Conservation (phyloP, 2,797 vertebrate species). For the Artibeus jamaicensis region DNA sequence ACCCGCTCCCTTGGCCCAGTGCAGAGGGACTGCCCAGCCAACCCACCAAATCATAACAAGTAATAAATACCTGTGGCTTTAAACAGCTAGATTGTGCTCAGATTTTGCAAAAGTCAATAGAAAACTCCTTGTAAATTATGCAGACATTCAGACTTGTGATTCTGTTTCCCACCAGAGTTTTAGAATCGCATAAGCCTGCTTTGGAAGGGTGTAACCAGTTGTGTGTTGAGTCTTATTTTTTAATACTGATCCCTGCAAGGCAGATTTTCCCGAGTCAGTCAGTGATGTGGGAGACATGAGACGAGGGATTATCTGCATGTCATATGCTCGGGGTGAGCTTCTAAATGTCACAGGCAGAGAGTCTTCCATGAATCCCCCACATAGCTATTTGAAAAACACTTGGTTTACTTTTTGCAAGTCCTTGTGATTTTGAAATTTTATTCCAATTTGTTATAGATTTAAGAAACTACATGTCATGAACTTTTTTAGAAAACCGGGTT, state of each 20-base stretch:
- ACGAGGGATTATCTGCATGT: not conserved
- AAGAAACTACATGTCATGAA: not conserved
- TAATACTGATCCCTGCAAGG: not conserved
- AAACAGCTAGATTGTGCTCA: not conserved
- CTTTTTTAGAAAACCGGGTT: not conserved
- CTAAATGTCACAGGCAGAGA: not conserved
- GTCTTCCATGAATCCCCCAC: not conserved
- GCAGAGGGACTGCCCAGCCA: not conserved
- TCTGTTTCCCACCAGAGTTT: not conserved
- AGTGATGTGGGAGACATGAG: not conserved
- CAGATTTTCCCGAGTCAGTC: not conserved
- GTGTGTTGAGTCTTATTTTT: not conserved
- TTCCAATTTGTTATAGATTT: not conserved
- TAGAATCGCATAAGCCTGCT: not conserved
- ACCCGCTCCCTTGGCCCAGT: not conserved
- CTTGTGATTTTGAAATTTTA: not conserved
- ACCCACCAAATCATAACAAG: not conserved
- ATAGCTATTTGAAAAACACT: not conserved
- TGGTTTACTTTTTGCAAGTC: not conserved
- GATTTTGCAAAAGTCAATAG: not conserved
- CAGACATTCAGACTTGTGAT: not conserved
- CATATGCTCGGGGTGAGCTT: not conserved
- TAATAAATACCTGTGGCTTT: not conserved
- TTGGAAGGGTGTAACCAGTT: not conserved
- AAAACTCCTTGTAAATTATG: not conserved